Conservation (phyloP, 1,140 invertebrate genomes). For the Vollenhovia emeryi region DNA sequence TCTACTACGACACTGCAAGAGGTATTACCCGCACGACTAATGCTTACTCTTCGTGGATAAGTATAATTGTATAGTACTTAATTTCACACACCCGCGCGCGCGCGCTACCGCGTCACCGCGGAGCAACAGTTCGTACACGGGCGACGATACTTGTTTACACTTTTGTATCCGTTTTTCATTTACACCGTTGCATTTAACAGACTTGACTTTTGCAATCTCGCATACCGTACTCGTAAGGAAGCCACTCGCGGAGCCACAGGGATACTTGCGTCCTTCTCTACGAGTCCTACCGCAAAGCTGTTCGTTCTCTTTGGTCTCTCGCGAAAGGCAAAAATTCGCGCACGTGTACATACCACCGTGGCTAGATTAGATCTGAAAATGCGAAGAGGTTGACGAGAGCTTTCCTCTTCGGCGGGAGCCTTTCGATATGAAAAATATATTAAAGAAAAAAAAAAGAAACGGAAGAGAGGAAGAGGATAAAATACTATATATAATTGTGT, state of each 20-base stretch:
- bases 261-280: constrained; percentile 66
- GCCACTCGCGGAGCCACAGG: constrained; percentile 43
- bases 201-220: constrained; percentile 13
- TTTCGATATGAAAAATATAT: constrained; percentile 44
- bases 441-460: constrained; percentile 30
- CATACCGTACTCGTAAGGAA: not conserved
- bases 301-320: constrained; percentile 32
- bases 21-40: constrained; percentile 58
- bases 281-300: not conserved
- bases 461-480: too few relatives aligned
- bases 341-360: constrained; percentile 78
- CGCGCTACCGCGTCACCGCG: not conserved
- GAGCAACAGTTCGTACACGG: not conserved
- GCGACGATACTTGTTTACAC: constrained; percentile 23
- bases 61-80: constrained; percentile 72
- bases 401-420: constrained; percentile 64
- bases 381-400: constrained; percentile 72
- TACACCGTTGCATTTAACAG: not conserved
- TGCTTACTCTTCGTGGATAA: constrained; percentile 44
- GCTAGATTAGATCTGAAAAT: constrained; percentile 80
- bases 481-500: constrained; percentile 3
- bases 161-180: constrained; percentile 39
- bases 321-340: constrained; percentile 57
- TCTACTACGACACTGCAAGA: constrained; percentile 71
- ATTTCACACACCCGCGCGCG: too few relatives aligned